Conservation (phyloP, 2,113 vertebrate species). For the Malurus alboscapulatus region DNA sequence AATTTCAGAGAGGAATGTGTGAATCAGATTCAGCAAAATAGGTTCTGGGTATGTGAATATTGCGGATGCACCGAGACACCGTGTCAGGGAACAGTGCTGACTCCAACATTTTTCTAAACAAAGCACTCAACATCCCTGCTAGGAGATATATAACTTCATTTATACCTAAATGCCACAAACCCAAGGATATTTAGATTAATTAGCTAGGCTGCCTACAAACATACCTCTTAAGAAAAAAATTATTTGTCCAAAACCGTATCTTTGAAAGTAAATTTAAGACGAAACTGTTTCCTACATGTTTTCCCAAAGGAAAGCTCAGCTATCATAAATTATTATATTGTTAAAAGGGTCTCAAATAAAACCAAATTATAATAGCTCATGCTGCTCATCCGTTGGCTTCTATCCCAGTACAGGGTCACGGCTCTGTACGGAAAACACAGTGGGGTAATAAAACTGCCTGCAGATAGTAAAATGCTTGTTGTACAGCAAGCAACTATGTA, state of each 20-base stretch:
- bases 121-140: not conserved
- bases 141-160: conserved; percentile 25
- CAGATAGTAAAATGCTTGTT: conserved; percentile 18
- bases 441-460: conserved; percentile 53
- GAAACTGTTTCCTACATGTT: conserved; percentile 6
- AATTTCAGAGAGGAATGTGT: conserved; percentile 35
- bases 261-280: not conserved
- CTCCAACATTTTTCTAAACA: conserved; percentile 37
- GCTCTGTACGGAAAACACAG: conserved; percentile 60
- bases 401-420: conserved; percentile 67
- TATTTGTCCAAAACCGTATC: not conserved
- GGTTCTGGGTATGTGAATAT: conserved; percentile 25
- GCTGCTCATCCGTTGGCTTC: conserved; percentile 66
- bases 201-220: not conserved
- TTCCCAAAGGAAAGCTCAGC: conserved; percentile 24
- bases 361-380: conserved; percentile 61
- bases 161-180: not conserved
- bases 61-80: not conserved
- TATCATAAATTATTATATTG: conserved; percentile 65
- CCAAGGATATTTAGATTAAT: conserved; percentile 29
- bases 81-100: conserved; percentile 48
- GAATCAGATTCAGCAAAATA: conserved; percentile 60
- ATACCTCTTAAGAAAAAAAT: not conserved
- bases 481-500: not conserved
- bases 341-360: conserved; percentile 63